A percentile compares a stretch with the other conserved stretches of the same genome.
phyloP scores from a whole-genome alignment of 2,888 invertebrate species.

The Drosophila subsilvestris region DNA sequence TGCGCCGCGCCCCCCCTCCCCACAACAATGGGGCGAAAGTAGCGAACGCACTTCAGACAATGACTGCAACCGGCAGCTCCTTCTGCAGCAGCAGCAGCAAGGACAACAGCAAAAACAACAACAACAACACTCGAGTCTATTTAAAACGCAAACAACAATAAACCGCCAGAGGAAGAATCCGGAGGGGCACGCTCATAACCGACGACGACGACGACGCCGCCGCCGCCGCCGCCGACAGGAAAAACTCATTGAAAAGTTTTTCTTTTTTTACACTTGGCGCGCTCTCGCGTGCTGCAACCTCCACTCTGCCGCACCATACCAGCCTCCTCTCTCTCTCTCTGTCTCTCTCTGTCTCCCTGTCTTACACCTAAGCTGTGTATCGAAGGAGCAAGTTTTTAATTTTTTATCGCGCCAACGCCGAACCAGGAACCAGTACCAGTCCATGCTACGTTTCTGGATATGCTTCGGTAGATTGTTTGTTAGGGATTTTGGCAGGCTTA shows the following conservation, averaged over 20 bases:
- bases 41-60: constrained; percentile 80
- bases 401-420: constrained; percentile 65
- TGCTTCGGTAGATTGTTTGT: constrained; percentile 10
- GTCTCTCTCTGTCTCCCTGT: neutral
- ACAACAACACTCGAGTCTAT: constrained; percentile 74
- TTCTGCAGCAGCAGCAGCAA: constrained; percentile 33
- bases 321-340: neutral
- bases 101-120: constrained; percentile 15
- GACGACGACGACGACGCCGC: constrained; percentile 51
- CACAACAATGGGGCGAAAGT: constrained; percentile 62
- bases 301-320: constrained; percentile 3
- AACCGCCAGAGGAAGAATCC: constrained; percentile 31
- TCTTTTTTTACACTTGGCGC: constrained; percentile 75
- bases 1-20: constrained; percentile 28
- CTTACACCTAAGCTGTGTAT: constrained; percentile 47
- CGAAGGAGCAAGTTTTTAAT: constrained; percentile 81
- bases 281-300: constrained; percentile 56
- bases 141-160: constrained; percentile 80
- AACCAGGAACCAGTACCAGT: constrained; percentile 2
- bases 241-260: constrained; percentile 82
- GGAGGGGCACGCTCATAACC: constrained; percentile 69
- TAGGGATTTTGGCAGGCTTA: neutral
- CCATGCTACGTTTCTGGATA: constrained; percentile 44
- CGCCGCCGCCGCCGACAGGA: constrained; percentile 64
- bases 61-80: constrained; percentile 67